A percentile compares a stretch with the other conserved stretches of the same genome.
These are phyloP conservation scores for Tachyglossus aculeatus DNA, from an alignment of 2,797 vertebrate species.

Conservation along the genomic window DNA sequence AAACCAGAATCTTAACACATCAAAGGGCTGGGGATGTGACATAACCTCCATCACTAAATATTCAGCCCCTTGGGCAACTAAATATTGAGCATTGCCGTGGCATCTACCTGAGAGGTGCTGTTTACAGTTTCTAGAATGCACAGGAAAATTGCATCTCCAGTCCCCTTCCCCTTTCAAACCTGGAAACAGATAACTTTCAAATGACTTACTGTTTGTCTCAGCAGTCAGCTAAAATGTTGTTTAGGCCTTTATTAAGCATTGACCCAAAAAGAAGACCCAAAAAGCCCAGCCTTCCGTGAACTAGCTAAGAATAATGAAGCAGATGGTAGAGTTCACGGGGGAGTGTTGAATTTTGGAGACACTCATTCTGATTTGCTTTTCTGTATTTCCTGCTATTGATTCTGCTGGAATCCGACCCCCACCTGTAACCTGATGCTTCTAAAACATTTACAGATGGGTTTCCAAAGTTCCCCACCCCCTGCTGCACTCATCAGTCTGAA, in stretches of 20 bases:
- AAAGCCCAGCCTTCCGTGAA: conserved; percentile 20
- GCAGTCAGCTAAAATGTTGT: too few relatives aligned
- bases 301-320: conserved; percentile 21
- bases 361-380: conserved; percentile 4
- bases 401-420: not conserved
- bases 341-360: not conserved
- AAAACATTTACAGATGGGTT: conserved; percentile 29
- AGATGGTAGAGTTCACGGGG: conserved; percentile 16
- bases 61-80: too few relatives aligned
- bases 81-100: too few relatives aligned
- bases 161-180: not conserved
- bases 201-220: not conserved
- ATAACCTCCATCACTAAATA: too few relatives aligned
- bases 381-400: conserved; percentile 8
- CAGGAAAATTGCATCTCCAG: conserved; percentile 38
- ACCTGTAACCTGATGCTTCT: not conserved
- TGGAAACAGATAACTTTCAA: not conserved
- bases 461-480: not conserved
- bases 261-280: conserved; percentile 7
- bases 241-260: conserved; percentile 43
- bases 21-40: too few relatives aligned
- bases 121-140: conserved; percentile 48
- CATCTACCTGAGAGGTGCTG: too few relatives aligned
- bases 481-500: not conserved
- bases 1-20: too few relatives aligned